A percentile compares a stretch with the other conserved stretches of the same genome.
phyloP scores from a whole-genome alignment of 2,113 vertebrate genomes.

The Amblyopsis rosae region DNA sequence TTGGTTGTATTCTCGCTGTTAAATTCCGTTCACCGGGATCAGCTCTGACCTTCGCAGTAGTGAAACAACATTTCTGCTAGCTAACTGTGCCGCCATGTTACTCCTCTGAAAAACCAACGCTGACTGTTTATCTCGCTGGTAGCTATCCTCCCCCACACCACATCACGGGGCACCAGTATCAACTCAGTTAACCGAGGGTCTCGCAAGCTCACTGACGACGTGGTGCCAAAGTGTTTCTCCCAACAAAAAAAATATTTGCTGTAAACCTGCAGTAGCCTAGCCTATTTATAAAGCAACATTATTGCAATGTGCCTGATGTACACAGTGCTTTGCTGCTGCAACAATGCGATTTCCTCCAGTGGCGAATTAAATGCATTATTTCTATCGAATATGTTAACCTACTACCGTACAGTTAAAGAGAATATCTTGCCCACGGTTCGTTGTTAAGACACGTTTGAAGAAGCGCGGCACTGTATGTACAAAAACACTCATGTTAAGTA shows the following conservation, averaged over 20 bases:
- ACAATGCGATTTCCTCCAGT: no score
- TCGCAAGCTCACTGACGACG: slow-evolving; percentile 24
- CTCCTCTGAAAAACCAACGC: slow-evolving; percentile 72
- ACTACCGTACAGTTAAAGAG: no score
- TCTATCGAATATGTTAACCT: no score
- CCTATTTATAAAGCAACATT: no score
- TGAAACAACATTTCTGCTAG: slow-evolving; percentile 78
- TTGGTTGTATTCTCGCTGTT: slow-evolving; percentile 53
- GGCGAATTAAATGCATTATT: no score
- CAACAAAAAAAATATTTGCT: neutral
- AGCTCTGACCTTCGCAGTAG: slow-evolving; percentile 80
- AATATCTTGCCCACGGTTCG: no score
- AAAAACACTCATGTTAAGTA: no score
- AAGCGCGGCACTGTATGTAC: no score
- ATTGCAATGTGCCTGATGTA: no score
- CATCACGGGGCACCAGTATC: slow-evolving; percentile 65
- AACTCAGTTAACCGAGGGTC: slow-evolving; percentile 37
- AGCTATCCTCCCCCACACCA: slow-evolving; percentile 75
- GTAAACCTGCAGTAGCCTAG: no score
- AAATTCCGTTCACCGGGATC: slow-evolving; percentile 66
- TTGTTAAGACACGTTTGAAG: no score
- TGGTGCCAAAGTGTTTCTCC: neutral
- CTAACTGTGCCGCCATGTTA: slow-evolving; percentile 83
- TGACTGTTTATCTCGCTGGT: slow-evolving; percentile 80
- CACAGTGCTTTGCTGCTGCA: no score